Conservation (phyloP, 2,113 vertebrate species). For the Cephalopterus ornatus region DNA sequence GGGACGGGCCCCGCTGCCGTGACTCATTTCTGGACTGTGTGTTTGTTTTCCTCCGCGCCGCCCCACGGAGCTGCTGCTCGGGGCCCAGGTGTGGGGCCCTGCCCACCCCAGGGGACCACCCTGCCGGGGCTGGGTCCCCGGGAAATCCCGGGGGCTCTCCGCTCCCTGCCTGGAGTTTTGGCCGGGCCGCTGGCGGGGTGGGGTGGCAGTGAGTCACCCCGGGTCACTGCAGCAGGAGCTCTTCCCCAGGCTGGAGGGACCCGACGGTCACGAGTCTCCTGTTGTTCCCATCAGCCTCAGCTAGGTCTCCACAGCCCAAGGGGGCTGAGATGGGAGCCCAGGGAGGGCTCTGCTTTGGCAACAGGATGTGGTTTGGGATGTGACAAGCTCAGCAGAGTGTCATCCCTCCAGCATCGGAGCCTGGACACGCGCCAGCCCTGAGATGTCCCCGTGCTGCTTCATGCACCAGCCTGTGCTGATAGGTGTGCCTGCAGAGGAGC, state of each 20-base stretch:
- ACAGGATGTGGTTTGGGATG: slow-evolving; percentile 38
- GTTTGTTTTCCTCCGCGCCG: not conserved
- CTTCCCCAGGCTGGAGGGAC: not conserved
- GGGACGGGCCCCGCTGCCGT: not conserved
- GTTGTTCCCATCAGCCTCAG: fast-evolving
- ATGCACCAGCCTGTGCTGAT: fast-evolving
- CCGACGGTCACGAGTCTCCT: not conserved
- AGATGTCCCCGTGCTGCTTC: not conserved
- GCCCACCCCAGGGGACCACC: not conserved
- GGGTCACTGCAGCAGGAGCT: not conserved
- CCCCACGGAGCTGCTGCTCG: not conserved
- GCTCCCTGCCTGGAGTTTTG: not conserved
- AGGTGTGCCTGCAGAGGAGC: not conserved
- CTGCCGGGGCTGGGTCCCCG: fast-evolving
- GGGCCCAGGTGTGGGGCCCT: not conserved
- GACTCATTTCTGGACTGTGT: not conserved
- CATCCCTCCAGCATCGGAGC: not conserved
- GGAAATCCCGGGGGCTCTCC: slow-evolving; percentile 45
- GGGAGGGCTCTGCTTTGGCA: not conserved
- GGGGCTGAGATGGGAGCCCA: not conserved
- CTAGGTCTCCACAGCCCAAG: not conserved
- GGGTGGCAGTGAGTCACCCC: not conserved
- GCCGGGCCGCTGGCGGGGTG: not conserved
- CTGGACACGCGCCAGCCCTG: fast-evolving
- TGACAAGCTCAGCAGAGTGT: not conserved